phyloP scores from a whole-genome alignment of 2,888 invertebrate species.

The Dromius quadrimaculatus region DNA sequence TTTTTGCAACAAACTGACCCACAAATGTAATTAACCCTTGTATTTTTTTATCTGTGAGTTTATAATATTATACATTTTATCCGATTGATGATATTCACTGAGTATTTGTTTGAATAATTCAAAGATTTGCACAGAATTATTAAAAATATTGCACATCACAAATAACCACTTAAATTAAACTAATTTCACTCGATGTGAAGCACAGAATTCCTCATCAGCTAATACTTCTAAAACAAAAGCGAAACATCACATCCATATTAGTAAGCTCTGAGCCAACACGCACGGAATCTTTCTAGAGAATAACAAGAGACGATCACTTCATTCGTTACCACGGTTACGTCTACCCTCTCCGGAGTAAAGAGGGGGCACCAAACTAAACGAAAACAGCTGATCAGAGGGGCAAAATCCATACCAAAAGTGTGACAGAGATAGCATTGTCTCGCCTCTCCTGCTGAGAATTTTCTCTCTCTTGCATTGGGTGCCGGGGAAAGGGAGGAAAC shows the following conservation, averaged over 20 bases:
- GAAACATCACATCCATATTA: slow-evolving; percentile 17
- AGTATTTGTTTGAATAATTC: no score
- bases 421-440: slow-evolving; percentile 32
- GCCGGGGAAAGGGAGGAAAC: slow-evolving; percentile 18
- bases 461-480: slow-evolving; percentile 2
- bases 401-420: slow-evolving; percentile 31
- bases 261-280: slow-evolving; percentile 20
- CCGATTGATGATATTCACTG: no score
- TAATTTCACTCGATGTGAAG: no score
- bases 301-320: slow-evolving; percentile 36
- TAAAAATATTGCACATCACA: no score
- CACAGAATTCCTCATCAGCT: no score
- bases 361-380: slow-evolving; percentile 21
- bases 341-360: background rate
- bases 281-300: slow-evolving; percentile 40
- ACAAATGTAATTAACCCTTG: no score
- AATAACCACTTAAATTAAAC: no score
- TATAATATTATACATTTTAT: no score
- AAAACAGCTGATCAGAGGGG: slow-evolving; percentile 37
- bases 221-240: slow-evolving; percentile 23
- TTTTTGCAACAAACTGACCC: no score
- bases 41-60: no score
- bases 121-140: no score
- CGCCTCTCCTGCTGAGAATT: slow-evolving; percentile 43
- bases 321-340: slow-evolving; percentile 36